Evolutionary conservation across 2,113 vertebrate genomes (phyloP).

Genomic region (Raja brachyura): DNA sequence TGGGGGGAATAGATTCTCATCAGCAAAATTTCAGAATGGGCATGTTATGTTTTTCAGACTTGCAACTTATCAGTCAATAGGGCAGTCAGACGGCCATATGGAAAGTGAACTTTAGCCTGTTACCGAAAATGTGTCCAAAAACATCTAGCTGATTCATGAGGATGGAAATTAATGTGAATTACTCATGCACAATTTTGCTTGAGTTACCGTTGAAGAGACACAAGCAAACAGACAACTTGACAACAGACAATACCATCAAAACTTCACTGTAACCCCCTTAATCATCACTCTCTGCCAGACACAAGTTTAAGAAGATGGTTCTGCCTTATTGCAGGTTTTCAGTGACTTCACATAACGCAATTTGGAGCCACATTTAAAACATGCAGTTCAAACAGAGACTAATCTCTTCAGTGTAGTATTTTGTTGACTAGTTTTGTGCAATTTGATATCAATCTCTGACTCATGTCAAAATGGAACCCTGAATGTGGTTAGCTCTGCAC

Average conservation of each 20-base stretch:
- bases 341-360: not conserved
- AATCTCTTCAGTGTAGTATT: not conserved
- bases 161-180: conserved; percentile 24
- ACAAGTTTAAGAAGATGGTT: not conserved
- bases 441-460: not conserved
- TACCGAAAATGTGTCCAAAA: not conserved
- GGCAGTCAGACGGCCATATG: not conserved
- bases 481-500: not conserved
- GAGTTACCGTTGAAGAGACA: not conserved
- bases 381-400: not conserved
- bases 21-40: not conserved
- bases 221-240: not conserved
- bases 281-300: too few relatives aligned
- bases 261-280: not conserved
- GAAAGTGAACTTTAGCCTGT: conserved; percentile 32
- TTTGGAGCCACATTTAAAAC: not conserved
- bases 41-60: not conserved
- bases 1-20: not conserved
- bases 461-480: not conserved
- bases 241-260: not conserved
- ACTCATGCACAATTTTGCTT: not conserved
- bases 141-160: not conserved
- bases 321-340: not conserved
- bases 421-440: not conserved
- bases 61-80: not conserved